Evolutionary conservation across 2,113 vertebrate genomes (phyloP), one percentile per base, ranked within the genome.

Genomic region (Eclectus roratus): DNA sequence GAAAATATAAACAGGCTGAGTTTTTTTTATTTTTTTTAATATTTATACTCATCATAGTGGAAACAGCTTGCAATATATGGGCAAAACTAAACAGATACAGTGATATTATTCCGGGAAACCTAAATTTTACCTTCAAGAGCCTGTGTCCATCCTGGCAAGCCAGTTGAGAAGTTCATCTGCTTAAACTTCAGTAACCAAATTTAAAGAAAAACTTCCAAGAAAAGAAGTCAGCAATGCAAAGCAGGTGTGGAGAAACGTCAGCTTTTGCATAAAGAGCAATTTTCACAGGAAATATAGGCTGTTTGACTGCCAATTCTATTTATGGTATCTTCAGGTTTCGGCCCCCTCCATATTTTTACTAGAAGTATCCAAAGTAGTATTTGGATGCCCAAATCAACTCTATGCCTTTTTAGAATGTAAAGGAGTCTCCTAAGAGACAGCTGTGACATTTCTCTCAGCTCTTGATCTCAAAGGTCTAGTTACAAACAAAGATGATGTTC

Each of bases 241-340:
- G 65, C 85, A 87, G 79, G 65, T 94, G 82, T 53, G 35, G 25
- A 33, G 64, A 77, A 94, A 41, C 33, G 50, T 81, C 76, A 84
- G 64, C 80, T 64, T 81, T 68, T 72, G 55, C 61, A 73, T 83
- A 87, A 88, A 94, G 83, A 55, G 9, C 33, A 89, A 86, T 74
- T 96, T 74, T 93, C 80, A 76, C 50, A 89, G 47, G 89, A 71
- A 53, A 78, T 25, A 27, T 76, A n/a, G 37, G 49, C 13, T 89
- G 61, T 73, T 85, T 58, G 76, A 35, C 77, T 89, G 91, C 94
- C 46, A 95, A 39, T 70, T 93, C 74, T 95, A 68, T 82, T 91
- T 80, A 70, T 64, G 47, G 77, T 18, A 89, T 73, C 82, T 88
- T 92, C 66, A 92, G 70, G 18, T 77, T 69, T 78, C 3, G 2